These are phyloP conservation scores for Chironomus striatipennis DNA, from an alignment of 1,140 invertebrate species.

Conservation along the genomic window DNA sequence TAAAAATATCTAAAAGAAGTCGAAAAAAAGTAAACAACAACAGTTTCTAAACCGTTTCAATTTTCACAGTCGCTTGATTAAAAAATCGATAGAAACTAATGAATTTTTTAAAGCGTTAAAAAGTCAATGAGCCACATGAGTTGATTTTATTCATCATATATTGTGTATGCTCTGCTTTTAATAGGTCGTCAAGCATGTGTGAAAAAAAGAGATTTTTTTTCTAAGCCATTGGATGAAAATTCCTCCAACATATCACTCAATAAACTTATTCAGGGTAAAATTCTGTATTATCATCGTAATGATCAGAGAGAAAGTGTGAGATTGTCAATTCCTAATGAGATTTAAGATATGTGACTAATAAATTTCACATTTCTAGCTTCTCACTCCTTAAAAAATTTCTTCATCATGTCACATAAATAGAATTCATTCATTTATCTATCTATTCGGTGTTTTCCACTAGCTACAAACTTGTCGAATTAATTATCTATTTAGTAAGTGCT, in stretches of 20 bases:
- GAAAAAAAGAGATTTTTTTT: neutral
- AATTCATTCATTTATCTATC: neutral
- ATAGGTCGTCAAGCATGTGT: neutral
- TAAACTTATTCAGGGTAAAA: neutral
- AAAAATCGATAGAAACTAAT: conserved; percentile 23
- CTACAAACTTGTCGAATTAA: neutral
- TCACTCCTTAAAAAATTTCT: too few species aligned
- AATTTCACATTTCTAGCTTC: too few species aligned
- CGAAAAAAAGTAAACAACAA: conserved; percentile 7
- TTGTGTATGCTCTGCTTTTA: neutral
- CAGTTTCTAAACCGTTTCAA: conserved; percentile 5
- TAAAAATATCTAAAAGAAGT: neutral
- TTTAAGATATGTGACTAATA: too few species aligned
- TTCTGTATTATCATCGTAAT: too few species aligned
- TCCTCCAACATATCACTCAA: neutral
- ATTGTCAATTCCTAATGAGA: too few species aligned
- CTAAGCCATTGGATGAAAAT: neutral
- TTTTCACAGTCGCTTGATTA: conserved; percentile 20
- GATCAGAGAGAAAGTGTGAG: too few species aligned
- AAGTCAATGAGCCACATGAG: neutral
- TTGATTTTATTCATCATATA: neutral
- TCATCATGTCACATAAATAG: neutral
- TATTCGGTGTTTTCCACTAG: neutral
- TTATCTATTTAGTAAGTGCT: conserved; percentile 18
- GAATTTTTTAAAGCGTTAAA: conserved; percentile 16